Evolutionary conservation across 1,140 invertebrate species (phyloP).

Genomic region (Brachionus sp.): DNA sequence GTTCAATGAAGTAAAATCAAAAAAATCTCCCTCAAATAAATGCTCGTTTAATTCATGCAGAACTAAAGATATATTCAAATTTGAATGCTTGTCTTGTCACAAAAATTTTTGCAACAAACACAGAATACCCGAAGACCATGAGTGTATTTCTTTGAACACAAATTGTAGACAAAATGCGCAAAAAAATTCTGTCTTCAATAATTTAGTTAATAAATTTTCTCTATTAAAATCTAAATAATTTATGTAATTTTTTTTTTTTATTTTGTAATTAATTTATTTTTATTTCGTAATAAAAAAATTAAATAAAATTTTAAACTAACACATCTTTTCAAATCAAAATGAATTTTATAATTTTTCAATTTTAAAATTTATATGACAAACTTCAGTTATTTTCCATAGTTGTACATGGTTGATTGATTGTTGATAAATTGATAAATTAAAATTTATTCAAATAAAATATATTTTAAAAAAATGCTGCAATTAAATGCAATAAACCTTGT

Average conservation of each 20-base stretch:
- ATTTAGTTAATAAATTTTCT: slow-evolving; percentile 26
- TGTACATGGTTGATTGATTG: no score
- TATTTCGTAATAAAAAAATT: no score
- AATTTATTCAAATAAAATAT: no score
- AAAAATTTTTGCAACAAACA: slow-evolving; percentile 41
- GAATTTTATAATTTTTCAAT: no score
- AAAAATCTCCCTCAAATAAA: neutral
- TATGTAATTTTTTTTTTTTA: neutral
- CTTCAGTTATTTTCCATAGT: no score
- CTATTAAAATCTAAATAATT: slow-evolving; percentile 33
- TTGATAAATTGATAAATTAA: no score
- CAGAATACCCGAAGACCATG: slow-evolving; percentile 35
- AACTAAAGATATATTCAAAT: neutral
- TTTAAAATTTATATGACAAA: no score
- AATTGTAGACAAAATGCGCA: neutral
- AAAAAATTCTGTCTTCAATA: neutral
- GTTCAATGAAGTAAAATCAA: neutral
- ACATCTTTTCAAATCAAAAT: no score
- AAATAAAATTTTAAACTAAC: no score
- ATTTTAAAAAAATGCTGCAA: no score
- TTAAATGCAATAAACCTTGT: no score
- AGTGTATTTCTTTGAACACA: neutral
- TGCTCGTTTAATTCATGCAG: neutral
- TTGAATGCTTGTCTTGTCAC: slow-evolving; percentile 6
- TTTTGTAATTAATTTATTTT: neutral